Conservation (phyloP, 2,113 vertebrate species). For the Microcebus lehilahytsara region DNA sequence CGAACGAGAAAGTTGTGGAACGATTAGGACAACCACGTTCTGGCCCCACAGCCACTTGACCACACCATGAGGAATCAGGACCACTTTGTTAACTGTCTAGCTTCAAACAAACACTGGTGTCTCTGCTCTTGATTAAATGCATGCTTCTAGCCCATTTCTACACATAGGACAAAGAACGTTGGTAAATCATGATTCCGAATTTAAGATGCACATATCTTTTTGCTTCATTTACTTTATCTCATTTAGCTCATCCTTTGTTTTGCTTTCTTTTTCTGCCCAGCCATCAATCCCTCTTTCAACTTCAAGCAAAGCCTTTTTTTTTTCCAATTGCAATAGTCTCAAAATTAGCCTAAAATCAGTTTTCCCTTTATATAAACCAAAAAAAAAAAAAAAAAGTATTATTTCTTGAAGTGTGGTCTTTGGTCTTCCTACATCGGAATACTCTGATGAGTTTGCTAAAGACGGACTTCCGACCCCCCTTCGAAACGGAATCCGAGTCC, state of each 20-base stretch:
- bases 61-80: neutral
- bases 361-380: neutral
- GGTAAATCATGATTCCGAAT: neutral
- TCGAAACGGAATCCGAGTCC: neutral
- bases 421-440: neutral
- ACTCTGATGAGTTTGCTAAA: neutral
- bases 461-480: neutral
- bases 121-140: neutral
- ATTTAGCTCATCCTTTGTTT: neutral
- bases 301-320: conserved; percentile 21
- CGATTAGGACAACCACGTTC: neutral
- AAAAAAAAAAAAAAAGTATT: neutral
- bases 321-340: neutral
- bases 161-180: neutral
- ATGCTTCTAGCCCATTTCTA: conserved; percentile 6
- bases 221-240: neutral
- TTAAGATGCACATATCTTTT: neutral
- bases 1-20: neutral
- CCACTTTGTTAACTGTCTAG: neutral
- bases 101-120: neutral
- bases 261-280: neutral
- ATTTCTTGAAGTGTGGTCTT: neutral
- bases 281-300: neutral
- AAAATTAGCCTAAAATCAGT: neutral
- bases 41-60: neutral